These are phyloP conservation scores for Leucoptera coffeella DNA, from an alignment of 2,888 invertebrate genomes.

Conservation along the genomic window DNA sequence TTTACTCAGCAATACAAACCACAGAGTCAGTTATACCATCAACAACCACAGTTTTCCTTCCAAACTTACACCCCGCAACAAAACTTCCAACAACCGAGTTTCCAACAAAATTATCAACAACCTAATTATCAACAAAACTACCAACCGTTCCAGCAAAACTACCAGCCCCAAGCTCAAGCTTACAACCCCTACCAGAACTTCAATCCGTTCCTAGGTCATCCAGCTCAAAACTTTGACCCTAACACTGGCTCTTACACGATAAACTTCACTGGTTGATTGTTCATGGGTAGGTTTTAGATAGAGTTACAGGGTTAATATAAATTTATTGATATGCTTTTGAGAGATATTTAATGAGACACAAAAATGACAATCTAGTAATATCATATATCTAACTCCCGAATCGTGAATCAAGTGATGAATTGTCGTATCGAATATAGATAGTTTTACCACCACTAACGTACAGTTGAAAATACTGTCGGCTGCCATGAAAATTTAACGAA, in stretches of 20 bases:
- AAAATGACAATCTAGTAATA: too few species aligned
- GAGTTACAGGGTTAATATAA: too few species aligned
- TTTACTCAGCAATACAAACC: conserved; percentile 12
- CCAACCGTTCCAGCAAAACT: conserved; percentile 15
- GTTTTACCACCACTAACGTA: too few species aligned
- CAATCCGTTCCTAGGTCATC: conserved; percentile 58
- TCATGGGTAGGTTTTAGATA: too few species aligned
- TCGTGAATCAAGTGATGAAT: too few species aligned
- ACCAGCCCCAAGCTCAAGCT: conserved; percentile 12
- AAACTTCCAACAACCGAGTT: conserved; percentile 16
- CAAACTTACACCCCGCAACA: conserved; percentile 26
- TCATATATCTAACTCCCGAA: too few species aligned
- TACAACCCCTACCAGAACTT: conserved; percentile 21
- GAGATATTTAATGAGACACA: too few species aligned
- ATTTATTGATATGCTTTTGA: too few species aligned
- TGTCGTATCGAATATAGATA: too few species aligned
- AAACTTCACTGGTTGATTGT: conserved; percentile 61
- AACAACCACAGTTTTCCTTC: conserved; percentile 35
- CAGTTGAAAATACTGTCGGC: too few species aligned
- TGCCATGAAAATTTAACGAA: too few species aligned
- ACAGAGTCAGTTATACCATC: conserved; percentile 35
- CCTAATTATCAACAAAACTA: conserved; percentile 13
- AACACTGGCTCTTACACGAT: conserved; percentile 72
- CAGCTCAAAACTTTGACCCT: conserved; percentile 67
- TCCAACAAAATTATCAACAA: conserved; percentile 17